Conservation (phyloP, 1,140 invertebrate genomes). For the Asbolus verrucosus region DNA sequence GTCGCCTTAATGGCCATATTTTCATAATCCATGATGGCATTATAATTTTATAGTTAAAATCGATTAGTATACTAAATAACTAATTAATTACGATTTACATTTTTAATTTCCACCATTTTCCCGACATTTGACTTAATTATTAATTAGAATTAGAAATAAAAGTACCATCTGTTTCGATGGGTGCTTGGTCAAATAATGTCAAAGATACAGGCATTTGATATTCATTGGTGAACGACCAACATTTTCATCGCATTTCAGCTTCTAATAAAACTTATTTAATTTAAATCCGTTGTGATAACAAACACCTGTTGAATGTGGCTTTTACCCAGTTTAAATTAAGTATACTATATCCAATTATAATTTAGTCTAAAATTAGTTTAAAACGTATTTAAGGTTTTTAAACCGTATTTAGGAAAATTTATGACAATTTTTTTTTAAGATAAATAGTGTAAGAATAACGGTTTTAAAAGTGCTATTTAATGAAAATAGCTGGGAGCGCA, state of each 20-base stretch:
- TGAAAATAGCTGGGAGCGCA: background rate
- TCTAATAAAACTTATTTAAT: constrained; percentile 40
- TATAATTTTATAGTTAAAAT: too few species aligned
- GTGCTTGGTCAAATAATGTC: too few species aligned
- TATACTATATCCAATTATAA: constrained; percentile 18
- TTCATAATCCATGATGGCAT: too few species aligned
- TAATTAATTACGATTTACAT: too few species aligned
- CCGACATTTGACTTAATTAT: too few species aligned
- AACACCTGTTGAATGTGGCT: constrained; percentile 38
- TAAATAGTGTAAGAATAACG: background rate
- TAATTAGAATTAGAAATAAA: too few species aligned
- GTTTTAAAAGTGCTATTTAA: constrained; percentile 16
- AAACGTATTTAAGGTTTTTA: background rate
- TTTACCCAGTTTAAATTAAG: constrained; percentile 8
- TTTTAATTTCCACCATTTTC: too few species aligned
- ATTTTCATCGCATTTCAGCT: background rate
- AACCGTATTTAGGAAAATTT: constrained; percentile 6
- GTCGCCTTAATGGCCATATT: too few species aligned
- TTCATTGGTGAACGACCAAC: background rate
- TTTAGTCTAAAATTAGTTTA: constrained; percentile 24
- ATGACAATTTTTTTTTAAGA: background rate
- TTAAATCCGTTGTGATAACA: constrained; percentile 45
- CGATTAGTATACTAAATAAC: too few species aligned
- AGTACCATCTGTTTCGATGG: too few species aligned
- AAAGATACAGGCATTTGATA: too few species aligned